Conservation (phyloP, 2,888 invertebrate species). For the Ormyrus nitidulus region DNA sequence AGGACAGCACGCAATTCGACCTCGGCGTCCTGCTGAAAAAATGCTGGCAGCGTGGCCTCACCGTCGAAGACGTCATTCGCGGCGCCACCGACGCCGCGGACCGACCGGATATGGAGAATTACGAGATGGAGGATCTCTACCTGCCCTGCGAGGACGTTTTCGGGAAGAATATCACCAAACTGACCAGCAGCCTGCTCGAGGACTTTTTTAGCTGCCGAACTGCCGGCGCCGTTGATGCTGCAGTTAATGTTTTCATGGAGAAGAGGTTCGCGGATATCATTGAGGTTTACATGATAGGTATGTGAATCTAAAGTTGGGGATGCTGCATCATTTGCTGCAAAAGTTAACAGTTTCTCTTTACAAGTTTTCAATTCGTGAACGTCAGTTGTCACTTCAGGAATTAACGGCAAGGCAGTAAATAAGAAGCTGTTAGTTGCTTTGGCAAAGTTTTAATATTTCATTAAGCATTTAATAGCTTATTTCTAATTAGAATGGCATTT, state of each 20-base stretch:
- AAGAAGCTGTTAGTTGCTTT: no score
- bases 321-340: no score
- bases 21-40: background rate
- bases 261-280: slow-evolving; percentile 35
- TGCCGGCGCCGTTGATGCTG: background rate
- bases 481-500: no score
- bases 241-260: background rate
- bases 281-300: slow-evolving; percentile 28
- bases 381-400: background rate
- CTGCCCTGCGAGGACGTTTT: slow-evolving; percentile 41
- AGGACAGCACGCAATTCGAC: slow-evolving; percentile 13
- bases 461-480: background rate
- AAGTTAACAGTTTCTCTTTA: no score
- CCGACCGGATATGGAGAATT: slow-evolving; percentile 1
- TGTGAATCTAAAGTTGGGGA: background rate
- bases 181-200: slow-evolving; percentile 17
- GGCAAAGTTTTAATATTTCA: no score
- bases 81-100: background rate
- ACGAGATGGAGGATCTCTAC: background rate
- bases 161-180: background rate
- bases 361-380: no score
- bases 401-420: background rate
- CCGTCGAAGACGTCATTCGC: slow-evolving; percentile 16
- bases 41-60: slow-evolving; percentile 31
- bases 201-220: slow-evolving; percentile 23